Conservation (phyloP, 2,113 vertebrate genomes). For the Sclerurus mexicanus region DNA sequence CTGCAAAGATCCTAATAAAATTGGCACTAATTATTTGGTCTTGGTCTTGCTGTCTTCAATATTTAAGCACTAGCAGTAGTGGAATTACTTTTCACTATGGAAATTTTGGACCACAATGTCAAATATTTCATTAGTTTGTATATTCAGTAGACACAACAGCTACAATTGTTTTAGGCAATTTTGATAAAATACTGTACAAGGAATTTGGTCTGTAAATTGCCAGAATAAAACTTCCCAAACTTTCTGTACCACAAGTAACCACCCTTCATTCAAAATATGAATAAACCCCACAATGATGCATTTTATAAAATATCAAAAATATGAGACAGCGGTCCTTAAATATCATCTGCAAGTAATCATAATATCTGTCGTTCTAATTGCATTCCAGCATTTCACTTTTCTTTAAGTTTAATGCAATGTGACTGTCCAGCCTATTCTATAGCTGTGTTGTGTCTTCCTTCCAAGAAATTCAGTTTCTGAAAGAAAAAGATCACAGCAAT, state of each 20-base stretch:
- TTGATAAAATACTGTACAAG: not conserved
- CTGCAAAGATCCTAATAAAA: not conserved
- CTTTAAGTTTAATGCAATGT: not conserved
- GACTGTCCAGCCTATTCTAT: not conserved
- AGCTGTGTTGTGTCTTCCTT: not conserved
- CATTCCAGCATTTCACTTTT: not conserved
- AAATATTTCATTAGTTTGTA: not conserved
- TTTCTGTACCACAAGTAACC: not conserved
- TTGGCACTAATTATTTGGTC: not conserved
- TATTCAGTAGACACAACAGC: not conserved
- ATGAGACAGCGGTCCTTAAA: not conserved
- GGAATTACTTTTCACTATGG: not conserved
- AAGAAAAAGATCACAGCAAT: not conserved
- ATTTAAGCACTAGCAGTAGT: not conserved
- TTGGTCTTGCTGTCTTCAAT: not conserved
- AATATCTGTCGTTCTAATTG: not conserved
- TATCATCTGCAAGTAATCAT: fast-evolving
- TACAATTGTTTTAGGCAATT: not conserved
- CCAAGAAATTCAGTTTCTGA: not conserved
- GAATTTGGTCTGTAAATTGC: not conserved
- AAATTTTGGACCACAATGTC: not conserved
- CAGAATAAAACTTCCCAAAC: constrained; percentile 2
- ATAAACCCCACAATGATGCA: not conserved
- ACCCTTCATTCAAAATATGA: not conserved
- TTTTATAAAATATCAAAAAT: not conserved